These are phyloP conservation scores for Drosophila azteca DNA, from an alignment of 1,140 invertebrate species.

Conservation along the genomic window DNA sequence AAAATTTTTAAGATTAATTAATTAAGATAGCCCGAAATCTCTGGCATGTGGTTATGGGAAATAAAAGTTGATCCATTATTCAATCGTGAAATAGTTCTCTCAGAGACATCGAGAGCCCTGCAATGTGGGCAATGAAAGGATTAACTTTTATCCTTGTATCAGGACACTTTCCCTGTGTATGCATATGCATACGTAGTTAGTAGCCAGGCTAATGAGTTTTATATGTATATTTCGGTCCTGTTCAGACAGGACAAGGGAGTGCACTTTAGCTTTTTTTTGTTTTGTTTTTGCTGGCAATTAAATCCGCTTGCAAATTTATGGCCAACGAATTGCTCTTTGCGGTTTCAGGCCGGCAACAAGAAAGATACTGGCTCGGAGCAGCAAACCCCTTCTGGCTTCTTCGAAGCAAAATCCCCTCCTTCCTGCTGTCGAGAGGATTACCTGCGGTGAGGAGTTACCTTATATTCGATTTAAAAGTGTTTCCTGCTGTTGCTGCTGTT, in stretches of 20 bases:
- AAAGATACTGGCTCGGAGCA: constrained; percentile 33
- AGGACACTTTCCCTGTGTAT: background rate
- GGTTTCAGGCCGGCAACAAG: constrained; percentile 36
- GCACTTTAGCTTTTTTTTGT: constrained; percentile 33
- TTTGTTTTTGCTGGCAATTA: constrained; percentile 47
- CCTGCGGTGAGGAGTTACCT: constrained; percentile 31
- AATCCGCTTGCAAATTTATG: constrained; percentile 64
- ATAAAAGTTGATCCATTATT: too few relatives aligned
- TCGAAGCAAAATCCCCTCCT: constrained; percentile 1
- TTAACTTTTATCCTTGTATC: background rate
- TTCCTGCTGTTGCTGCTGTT: background rate
- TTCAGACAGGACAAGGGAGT: constrained; percentile 41
- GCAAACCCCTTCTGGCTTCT: constrained; percentile 16
- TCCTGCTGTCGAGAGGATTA: constrained; percentile 9
- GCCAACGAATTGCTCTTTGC: constrained; percentile 65
- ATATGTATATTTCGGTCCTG: constrained; percentile 26
- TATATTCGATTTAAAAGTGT: constrained; percentile 61
- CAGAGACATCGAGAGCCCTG: too few relatives aligned
- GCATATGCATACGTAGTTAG: constrained; percentile 2
- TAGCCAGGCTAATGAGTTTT: constrained; percentile 47
- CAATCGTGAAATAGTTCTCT: too few relatives aligned
- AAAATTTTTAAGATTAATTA: constrained; percentile 62
- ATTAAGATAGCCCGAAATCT: constrained; percentile 47
- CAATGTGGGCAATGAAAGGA: too few relatives aligned
- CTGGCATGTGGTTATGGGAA: background rate